Evolutionary conservation across 2,888 invertebrate genomes (phyloP).

Genomic region (Heliothis peltigera): DNA sequence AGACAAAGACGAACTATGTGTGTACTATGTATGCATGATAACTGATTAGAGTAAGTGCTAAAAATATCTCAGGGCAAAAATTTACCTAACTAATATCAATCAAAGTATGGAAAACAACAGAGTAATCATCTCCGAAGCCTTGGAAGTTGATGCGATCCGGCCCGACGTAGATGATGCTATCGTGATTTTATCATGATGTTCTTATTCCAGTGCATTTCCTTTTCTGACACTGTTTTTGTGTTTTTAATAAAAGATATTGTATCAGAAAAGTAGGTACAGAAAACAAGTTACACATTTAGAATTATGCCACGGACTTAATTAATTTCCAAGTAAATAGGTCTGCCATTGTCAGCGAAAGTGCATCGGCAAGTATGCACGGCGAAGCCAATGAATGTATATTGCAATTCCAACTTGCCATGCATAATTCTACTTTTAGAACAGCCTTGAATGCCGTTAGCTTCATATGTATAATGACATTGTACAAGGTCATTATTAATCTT

Average conservation of each 20-base stretch:
- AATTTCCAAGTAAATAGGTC: conserved; percentile 12
- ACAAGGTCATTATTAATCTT: conserved; percentile 77
- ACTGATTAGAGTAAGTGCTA: conserved; percentile 37
- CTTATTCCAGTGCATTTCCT: background rate
- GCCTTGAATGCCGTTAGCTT: conserved; percentile 78
- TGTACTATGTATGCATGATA: conserved; percentile 32
- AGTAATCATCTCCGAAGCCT: conserved; percentile 63
- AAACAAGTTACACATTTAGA: conserved; percentile 11
- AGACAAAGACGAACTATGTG: conserved; percentile 24
- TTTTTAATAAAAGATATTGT: background rate
- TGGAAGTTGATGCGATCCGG: conserved; percentile 51
- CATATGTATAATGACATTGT: conserved; percentile 77
- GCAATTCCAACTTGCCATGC: conserved; percentile 61
- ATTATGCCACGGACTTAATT: background rate
- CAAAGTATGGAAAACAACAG: conserved; percentile 66
- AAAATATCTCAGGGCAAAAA: conserved; percentile 33
- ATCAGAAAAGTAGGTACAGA: background rate
- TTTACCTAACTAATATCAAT: conserved; percentile 52
- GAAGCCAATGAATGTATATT: conserved; percentile 59
- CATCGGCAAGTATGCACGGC: conserved; percentile 38
- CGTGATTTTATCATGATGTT: conserved; percentile 8
- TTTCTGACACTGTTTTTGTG: background rate
- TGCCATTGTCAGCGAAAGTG: conserved; percentile 55
- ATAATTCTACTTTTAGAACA: conserved; percentile 71
- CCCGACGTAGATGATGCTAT: conserved; percentile 18